Evolutionary conservation across 2,797 vertebrate species (phyloP), one percentile per base, ranked within the genome.

Genomic region (Podarcis lilfordi): DNA sequence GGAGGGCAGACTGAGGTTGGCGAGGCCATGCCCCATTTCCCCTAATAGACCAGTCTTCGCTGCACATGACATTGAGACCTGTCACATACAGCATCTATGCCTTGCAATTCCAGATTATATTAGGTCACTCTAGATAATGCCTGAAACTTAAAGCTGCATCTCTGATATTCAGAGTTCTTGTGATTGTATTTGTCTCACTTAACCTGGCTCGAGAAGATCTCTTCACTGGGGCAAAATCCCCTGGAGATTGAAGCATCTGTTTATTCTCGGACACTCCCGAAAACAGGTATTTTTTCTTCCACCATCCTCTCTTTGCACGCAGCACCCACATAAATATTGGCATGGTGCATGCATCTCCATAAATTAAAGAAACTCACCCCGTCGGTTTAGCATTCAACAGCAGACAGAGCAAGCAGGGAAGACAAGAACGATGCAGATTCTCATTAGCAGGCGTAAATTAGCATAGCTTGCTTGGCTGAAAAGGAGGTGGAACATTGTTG

Each of bases 271-370:
- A 32, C 69, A 27, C 15, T 75, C 89, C 43, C 43, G 78, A 3
- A 74, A 0, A 37, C 0, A 11, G 23, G 17, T 0, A 0, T 21
- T 69, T 79, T 40, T 37, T 27, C 25, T 23, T 11, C 4, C 19
- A 5, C 35, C 7, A 13, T 77, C n/a, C 43, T 85, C 50, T 78
- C 45, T 89, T 37, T 78, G 71, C 43, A 50, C 15, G 27, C 75
- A n/a, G 0, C 35, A 8, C 72, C 59, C 82, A 76, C 86, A 76
- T 45, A 85, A 95, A 91, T 40, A 82, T 32, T 86, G 71, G 23
- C 85, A 85, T 59, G 32, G 29, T 23, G 43, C 87, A 90, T 84
- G 86, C 89, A 93, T 88, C 88, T 88, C 6, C 88, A 89, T 87
- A 68, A 92, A 94, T 92, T 81, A 92, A 84, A 32, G 32, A 15